Conservation (phyloP, 2,797 vertebrate genomes). For the Tarsius wallacei region DNA sequence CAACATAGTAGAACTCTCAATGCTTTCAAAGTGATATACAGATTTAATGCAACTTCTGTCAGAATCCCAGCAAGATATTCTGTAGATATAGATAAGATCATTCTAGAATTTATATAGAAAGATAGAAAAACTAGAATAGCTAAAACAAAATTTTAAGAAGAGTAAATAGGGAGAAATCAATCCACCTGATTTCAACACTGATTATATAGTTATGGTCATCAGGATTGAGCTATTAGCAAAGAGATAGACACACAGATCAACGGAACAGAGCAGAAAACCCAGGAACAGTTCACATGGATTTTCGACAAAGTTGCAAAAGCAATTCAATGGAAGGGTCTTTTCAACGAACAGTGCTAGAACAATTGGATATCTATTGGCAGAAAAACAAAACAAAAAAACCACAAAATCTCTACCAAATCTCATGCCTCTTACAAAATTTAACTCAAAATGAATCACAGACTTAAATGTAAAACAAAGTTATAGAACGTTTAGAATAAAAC, state of each 20-base stretch:
- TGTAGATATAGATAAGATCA: neutral
- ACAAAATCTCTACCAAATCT: neutral
- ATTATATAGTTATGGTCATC: neutral
- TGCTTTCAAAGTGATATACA: neutral
- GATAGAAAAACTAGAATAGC: neutral
- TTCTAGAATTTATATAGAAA: conserved; percentile 18
- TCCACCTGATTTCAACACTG: neutral
- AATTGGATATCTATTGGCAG: neutral
- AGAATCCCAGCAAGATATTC: neutral
- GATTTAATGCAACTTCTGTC: neutral
- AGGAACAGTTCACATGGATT: neutral
- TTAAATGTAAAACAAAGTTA: conserved; percentile 30
- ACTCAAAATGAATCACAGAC: neutral
- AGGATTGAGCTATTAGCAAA: neutral
- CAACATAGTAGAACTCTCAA: neutral
- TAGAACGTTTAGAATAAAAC: conserved; percentile 1
- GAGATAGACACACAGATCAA: neutral
- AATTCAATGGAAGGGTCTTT: neutral
- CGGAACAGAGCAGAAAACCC: neutral
- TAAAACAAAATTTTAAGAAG: conserved; percentile 23
- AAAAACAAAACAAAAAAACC: neutral
- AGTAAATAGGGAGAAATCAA: neutral
- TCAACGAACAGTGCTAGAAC: neutral
- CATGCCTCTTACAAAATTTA: neutral
- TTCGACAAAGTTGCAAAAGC: conserved; percentile 15